Base-by-base conservation (phyloP, 2,888 invertebrate genomes). In the Pheosia tremula region DNA sequence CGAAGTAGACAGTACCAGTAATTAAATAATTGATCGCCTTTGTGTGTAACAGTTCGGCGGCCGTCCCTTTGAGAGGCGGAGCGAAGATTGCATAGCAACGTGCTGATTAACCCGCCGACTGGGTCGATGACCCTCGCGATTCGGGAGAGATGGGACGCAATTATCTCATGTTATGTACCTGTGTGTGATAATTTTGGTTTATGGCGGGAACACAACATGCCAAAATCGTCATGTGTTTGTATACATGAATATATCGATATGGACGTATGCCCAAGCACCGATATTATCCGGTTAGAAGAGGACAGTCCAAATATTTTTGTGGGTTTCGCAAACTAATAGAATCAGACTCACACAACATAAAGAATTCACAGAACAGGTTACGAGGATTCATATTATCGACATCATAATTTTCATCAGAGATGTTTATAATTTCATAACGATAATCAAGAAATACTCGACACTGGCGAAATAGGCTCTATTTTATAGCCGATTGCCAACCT, bases 11-110 rank as follows among this genome's bases (percentile, higher is more conserved):
- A 8, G 24, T 6, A 24, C 50, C 37, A 10, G 37, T 11, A 38
- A 53, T 53, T 53, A 53, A 53, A 37, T 37, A 53, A 53, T 37
- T 53, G 37, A 53, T 38, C 37, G 53, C 24, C 53, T 11, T 53
- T 53, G 53, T 37, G 10, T 53, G 53, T 37, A 38, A 37, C 37
- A 10, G 53, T 37, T 53, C 37, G 37, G 53, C 37, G 53, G 11
- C 37, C 37, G 24, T 53, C 53, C 53, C 53, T 53, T 37, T 24
- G 24, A 24, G 24, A 24, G 50, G 50, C 53, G 53, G 11, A 0
- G 37, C 53, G 53, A 10, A 53, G 37, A 37, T 53, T 53, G 37
- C 53, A 37, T 53, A 11, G 37, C 11, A 53, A 53, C 53, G 37
- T 53, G 37, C 37, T 53, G 53, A 37, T 53, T 37, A 37, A 37